Evolutionary conservation across 2,113 vertebrate species (phyloP).

Genomic region (Gymnorhina tibicen): DNA sequence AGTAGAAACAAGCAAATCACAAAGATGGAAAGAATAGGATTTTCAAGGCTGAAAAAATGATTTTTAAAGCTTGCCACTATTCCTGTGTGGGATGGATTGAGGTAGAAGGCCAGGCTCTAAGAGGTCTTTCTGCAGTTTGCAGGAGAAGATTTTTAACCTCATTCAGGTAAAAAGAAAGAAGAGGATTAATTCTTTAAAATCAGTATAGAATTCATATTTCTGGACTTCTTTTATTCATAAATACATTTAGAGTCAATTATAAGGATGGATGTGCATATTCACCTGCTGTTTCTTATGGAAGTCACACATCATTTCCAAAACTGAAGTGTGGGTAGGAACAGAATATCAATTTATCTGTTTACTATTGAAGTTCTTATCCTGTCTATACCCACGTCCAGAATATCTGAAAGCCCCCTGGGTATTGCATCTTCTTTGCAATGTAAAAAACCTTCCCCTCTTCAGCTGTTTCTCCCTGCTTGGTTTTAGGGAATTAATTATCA

Average conservation of each 20-base stretch:
- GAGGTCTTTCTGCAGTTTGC: neutral
- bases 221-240: neutral
- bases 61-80: neutral
- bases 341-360: neutral
- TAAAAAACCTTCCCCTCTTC: neutral
- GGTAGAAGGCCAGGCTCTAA: neutral
- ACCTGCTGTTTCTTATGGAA: neutral
- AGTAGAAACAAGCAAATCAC: neutral
- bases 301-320: neutral
- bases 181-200: neutral
- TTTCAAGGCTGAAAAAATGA: neutral
- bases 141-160: neutral
- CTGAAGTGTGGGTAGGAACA: neutral
- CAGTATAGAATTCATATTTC: neutral
- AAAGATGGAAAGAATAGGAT: neutral
- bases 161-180: neutral
- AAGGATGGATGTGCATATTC: neutral
- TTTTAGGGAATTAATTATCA: slow-evolving; percentile 11
- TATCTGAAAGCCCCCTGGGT: neutral
- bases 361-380: neutral
- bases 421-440: neutral
- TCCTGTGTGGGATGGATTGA: neutral
- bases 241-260: neutral
- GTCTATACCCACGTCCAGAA: neutral
- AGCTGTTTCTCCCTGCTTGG: neutral